phyloP scores from a whole-genome alignment of 2,888 invertebrate genomes.

The Harpalus rubripes region DNA sequence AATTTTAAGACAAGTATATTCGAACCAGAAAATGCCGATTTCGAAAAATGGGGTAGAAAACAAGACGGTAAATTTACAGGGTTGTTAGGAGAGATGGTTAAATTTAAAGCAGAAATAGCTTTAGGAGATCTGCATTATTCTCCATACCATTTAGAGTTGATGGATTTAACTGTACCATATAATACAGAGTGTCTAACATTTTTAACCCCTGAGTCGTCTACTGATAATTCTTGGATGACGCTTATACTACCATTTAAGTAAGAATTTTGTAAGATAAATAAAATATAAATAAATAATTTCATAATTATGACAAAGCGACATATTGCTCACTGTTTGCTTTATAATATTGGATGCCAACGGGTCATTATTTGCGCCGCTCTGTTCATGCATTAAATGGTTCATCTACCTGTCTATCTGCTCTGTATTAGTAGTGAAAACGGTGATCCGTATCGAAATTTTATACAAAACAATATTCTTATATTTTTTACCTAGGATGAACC shows the following conservation, averaged over 20 bases:
- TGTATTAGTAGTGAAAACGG: too few species aligned
- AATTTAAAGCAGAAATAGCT: slow-evolving; percentile 85
- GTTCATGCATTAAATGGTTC: too few species aligned
- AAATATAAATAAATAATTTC: too few species aligned
- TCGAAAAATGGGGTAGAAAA: slow-evolving; percentile 84
- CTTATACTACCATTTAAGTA: slow-evolving; percentile 89
- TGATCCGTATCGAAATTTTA: too few species aligned
- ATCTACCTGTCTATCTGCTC: too few species aligned
- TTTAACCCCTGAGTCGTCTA: slow-evolving; percentile 88
- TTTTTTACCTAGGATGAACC: too few species aligned
- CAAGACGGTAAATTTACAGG: slow-evolving; percentile 86
- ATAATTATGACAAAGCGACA: too few species aligned
- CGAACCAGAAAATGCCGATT: slow-evolving; percentile 81
- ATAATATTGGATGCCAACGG: too few species aligned
- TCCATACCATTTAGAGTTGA: slow-evolving; percentile 82
- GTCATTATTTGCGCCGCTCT: too few species aligned
- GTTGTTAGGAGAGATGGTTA: slow-evolving; percentile 83
- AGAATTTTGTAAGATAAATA: neutral
- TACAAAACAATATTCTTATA: too few species aligned
- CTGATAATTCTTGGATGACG: slow-evolving; percentile 91
- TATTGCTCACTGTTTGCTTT: too few species aligned
- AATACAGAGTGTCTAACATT: slow-evolving; percentile 92
- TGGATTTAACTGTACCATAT: slow-evolving; percentile 88
- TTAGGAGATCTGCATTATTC: slow-evolving; percentile 89
- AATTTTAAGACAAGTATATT: slow-evolving; percentile 86